These are phyloP conservation scores for Clarias gariepinus DNA, from an alignment of 2,113 vertebrate species.

Conservation along the genomic window DNA sequence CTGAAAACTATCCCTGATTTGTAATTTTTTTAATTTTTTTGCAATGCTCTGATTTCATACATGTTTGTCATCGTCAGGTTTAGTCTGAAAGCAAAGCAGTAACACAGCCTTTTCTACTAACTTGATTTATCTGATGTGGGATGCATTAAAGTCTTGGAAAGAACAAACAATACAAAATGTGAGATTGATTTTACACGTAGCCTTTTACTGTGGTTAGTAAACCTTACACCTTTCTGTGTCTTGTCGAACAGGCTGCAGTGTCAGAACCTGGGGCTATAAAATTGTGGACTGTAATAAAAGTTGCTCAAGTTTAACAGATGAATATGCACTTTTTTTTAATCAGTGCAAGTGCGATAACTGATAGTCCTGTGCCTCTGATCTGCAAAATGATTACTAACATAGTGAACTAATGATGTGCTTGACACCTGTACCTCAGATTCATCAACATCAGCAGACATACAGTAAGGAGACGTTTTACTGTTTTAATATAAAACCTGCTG, in stretches of 20 bases:
- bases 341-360: neutral
- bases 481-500: neutral
- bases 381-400: neutral
- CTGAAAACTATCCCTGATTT: neutral
- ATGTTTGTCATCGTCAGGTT: neutral
- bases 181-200: neutral
- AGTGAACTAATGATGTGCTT: neutral
- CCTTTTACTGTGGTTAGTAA: conserved; percentile 12
- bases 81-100: neutral
- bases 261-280: neutral
- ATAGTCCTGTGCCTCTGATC: neutral
- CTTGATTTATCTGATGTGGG: neutral
- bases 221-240: neutral
- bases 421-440: neutral
- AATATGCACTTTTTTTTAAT: neutral
- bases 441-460: neutral
- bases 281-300: neutral
- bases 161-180: neutral
- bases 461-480: neutral
- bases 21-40: neutral
- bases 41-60: neutral
- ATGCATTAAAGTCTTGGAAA: neutral
- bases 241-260: neutral
- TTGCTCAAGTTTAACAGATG: neutral
- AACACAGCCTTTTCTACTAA: neutral